phyloP scores from a whole-genome alignment of 2,888 invertebrate species.

The Napeogenes inachia region DNA sequence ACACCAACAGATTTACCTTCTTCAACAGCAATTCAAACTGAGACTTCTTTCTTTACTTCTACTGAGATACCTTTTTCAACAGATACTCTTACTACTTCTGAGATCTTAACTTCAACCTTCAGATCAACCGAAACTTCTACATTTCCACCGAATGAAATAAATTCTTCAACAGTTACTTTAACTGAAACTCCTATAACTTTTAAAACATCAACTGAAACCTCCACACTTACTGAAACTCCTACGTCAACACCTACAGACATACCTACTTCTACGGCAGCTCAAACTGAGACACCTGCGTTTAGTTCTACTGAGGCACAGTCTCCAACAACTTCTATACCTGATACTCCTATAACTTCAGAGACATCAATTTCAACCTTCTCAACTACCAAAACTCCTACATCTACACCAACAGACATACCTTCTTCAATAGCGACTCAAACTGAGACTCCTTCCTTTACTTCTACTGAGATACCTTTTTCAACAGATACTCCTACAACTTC shows the following conservation, averaged over 20 bases:
- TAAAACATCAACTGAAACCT: constrained; percentile 7
- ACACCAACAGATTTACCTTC: constrained; percentile 3
- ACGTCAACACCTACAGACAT: constrained; percentile 14
- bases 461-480: constrained; percentile 3
- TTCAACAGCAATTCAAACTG: not conserved
- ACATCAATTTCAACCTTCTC: constrained; percentile 14
- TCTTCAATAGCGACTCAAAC: constrained; percentile 16
- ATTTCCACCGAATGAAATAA: constrained; percentile 13
- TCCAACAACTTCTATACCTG: constrained; percentile 5
- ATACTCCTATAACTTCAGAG: constrained; percentile 7
- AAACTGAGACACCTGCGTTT: constrained; percentile 12
- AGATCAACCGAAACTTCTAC: constrained; percentile 4
- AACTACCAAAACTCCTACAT: constrained; percentile 6
- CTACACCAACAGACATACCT: constrained; percentile 4
- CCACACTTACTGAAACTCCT: constrained; percentile 3
- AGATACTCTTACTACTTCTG: not conserved
- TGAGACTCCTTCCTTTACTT: constrained; percentile 6
- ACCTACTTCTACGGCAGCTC: not conserved
- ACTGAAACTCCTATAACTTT: constrained; percentile 5
- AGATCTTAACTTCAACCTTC: constrained; percentile 6
- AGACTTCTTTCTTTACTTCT: not conserved
- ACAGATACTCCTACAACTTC: not conserved
- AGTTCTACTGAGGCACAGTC: constrained; percentile 5
- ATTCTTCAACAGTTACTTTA: not conserved
- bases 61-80: not conserved